Evolutionary conservation across 2,113 vertebrate genomes (phyloP).

Genomic region (Notechis scutatus): DNA sequence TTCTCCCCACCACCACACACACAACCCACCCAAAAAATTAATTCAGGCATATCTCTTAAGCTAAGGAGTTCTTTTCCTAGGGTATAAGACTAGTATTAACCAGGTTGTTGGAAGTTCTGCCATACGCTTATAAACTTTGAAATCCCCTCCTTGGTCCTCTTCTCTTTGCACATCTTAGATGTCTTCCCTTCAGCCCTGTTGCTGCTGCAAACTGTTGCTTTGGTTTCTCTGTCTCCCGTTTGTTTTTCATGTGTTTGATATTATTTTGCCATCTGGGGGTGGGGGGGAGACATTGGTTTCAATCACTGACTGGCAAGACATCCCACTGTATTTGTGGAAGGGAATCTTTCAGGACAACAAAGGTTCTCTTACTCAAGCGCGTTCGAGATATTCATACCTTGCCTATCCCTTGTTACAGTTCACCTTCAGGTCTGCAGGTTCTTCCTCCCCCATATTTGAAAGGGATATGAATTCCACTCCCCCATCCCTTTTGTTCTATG

Average conservation of each 20-base stretch:
- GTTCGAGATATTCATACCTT: neutral
- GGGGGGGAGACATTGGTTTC: neutral
- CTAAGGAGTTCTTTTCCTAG: neutral
- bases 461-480: neutral
- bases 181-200: no score
- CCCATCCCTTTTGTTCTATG: neutral
- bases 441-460: neutral
- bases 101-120: neutral
- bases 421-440: neutral
- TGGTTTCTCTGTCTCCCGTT: neutral
- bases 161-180: neutral
- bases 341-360: no score
- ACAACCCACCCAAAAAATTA: neutral
- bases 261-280: neutral
- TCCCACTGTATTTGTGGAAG: neutral
- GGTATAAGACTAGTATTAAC: no score
- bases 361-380: neutral
- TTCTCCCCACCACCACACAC: neutral
- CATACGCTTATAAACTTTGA: neutral
- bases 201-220: neutral
- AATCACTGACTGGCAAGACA: neutral
- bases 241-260: neutral
- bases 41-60: neutral
- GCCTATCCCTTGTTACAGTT: neutral
- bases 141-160: neutral